Evolutionary conservation across 2,113 vertebrate genomes (phyloP).

Genomic region (Phylloscopus whistleri): DNA sequence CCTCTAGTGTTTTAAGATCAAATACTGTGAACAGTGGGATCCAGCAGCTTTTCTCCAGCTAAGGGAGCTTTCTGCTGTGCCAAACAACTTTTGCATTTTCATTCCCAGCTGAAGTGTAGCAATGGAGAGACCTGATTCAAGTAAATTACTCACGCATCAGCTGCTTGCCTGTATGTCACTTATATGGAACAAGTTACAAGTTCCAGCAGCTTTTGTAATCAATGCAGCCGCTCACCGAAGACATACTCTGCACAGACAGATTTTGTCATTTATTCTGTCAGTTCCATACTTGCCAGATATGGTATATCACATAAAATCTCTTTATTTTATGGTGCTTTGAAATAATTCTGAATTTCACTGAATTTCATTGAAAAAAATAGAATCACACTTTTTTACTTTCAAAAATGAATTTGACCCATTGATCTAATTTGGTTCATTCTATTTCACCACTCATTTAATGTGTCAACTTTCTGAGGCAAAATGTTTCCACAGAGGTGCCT

Average conservation of each 20-base stretch:
- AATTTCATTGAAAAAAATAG: neutral
- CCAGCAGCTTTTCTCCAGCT: slow-evolving; percentile 20
- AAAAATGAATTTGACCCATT: neutral
- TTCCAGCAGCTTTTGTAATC: slow-evolving; percentile 15
- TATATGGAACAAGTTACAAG: neutral
- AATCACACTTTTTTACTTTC: neutral
- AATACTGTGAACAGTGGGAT: slow-evolving; percentile 45
- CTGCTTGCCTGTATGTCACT: neutral
- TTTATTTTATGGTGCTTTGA: neutral
- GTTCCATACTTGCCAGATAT: neutral
- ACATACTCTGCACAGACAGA: neutral
- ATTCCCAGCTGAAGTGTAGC: neutral
- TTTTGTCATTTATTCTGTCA: slow-evolving; percentile 1
- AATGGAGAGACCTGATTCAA: slow-evolving; percentile 23
- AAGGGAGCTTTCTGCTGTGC: slow-evolving; percentile 9
- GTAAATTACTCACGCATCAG: neutral
- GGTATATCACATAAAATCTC: neutral
- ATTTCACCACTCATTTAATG: neutral
- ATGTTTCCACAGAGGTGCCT: neutral
- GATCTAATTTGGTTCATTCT: neutral
- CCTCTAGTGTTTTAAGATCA: slow-evolving; percentile 53
- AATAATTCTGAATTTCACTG: neutral
- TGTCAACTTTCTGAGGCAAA: neutral
- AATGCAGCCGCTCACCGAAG: neutral
- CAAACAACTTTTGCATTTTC: slow-evolving; percentile 23